phyloP scores from a whole-genome alignment of 2,888 invertebrate species.

The Drosophila picticornis region DNA sequence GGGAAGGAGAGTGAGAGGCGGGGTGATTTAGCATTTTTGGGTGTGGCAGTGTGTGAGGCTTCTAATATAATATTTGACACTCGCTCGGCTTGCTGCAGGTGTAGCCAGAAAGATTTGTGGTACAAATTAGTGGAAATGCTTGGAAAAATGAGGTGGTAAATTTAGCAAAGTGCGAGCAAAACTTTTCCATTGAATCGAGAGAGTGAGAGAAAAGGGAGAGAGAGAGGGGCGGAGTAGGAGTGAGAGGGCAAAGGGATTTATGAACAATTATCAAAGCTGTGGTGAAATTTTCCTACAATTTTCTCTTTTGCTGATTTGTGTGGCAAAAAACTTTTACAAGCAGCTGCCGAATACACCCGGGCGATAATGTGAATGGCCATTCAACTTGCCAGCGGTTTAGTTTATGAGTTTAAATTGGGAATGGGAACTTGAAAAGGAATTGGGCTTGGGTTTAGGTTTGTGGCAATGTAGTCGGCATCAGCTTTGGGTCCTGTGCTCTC shows the following conservation, averaged over 20 bases:
- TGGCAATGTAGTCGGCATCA: neutral
- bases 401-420: constrained; percentile 37
- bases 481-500: constrained; percentile 35
- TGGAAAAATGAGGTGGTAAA: constrained; percentile 72
- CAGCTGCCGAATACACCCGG: constrained; percentile 39
- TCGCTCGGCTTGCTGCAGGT: constrained; percentile 55
- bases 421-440: neutral
- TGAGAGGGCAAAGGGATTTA: constrained; percentile 34
- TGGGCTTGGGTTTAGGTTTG: constrained; percentile 5
- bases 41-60: constrained; percentile 16
- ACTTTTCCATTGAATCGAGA: constrained; percentile 53
- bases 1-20: neutral
- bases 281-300: constrained; percentile 45
- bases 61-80: constrained; percentile 48
- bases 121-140: constrained; percentile 68
- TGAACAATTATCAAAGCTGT: constrained; percentile 63
- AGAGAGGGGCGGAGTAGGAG: neutral
- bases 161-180: constrained; percentile 50
- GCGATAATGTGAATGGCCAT: constrained; percentile 45
- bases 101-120: constrained; percentile 60
- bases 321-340: constrained; percentile 42
- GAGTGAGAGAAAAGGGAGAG: neutral
- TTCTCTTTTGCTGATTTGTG: constrained; percentile 37
- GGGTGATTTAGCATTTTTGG: constrained; percentile 1
- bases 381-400: constrained; percentile 42